phyloP scores from a whole-genome alignment of 2,888 invertebrate genomes.

The Lepidochrysops patricia region DNA sequence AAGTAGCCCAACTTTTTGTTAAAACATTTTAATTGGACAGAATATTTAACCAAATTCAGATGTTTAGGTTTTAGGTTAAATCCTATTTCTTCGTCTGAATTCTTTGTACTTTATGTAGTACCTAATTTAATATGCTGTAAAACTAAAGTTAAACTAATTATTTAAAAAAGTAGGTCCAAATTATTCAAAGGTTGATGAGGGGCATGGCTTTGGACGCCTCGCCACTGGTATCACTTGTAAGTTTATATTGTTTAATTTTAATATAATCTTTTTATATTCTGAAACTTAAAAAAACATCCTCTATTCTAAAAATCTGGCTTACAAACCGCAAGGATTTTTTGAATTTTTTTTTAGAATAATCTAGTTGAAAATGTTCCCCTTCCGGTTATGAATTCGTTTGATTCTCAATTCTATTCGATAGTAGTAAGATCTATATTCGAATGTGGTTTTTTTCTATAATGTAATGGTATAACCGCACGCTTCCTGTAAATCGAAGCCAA shows the following conservation, averaged over 20 bases:
- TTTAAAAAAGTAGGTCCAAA: too few relatives aligned
- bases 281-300: neutral
- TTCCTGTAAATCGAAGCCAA: conserved; percentile 63
- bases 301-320: neutral
- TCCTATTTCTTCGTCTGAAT: too few relatives aligned
- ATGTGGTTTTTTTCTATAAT: conserved; percentile 4
- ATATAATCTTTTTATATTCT: neutral
- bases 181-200: too few relatives aligned
- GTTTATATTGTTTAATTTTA: neutral
- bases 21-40: conserved; percentile 3
- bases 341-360: neutral
- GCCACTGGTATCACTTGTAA: neutral
- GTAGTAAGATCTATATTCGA: neutral
- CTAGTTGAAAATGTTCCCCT: neutral
- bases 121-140: too few relatives aligned
- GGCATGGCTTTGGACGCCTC: too few relatives aligned
- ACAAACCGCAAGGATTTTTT: neutral
- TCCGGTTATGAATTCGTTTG: neutral
- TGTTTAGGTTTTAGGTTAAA: too few relatives aligned
- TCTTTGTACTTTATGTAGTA: too few relatives aligned
- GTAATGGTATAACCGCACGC: conserved; percentile 50
- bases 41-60: too few relatives aligned
- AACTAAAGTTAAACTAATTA: too few relatives aligned
- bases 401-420: neutral
- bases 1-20: neutral